Conservation (phyloP, 2,888 invertebrate genomes). For the Colletes collaris region DNA sequence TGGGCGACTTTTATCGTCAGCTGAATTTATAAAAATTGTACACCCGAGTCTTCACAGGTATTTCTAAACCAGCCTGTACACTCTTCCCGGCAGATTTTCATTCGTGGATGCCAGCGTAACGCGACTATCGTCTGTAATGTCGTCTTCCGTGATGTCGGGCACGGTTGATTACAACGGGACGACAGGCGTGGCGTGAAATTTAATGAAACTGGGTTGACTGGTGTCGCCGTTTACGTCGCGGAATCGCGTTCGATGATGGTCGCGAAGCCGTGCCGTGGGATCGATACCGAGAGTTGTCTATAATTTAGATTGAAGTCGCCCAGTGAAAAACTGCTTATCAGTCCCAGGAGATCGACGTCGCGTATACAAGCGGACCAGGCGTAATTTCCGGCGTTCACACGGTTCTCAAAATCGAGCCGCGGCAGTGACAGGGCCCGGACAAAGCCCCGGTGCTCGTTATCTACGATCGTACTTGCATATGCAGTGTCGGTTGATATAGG, state of each 20-base stretch:
- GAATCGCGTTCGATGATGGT: constrained; percentile 39
- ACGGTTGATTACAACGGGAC: constrained; percentile 50
- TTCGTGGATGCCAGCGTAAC: constrained; percentile 26
- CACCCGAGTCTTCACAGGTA: no score
- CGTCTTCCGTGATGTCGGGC: constrained; percentile 20
- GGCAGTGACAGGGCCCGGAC: constrained; percentile 62
- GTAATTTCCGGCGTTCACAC: constrained; percentile 71
- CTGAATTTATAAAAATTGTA: no score
- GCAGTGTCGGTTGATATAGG: constrained; percentile 67
- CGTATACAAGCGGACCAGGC: constrained; percentile 42
- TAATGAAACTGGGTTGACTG: constrained; percentile 58
- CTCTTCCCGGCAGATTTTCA: constrained; percentile 24
- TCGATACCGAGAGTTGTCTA: constrained; percentile 36
- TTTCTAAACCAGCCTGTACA: no score
- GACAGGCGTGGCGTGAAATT: constrained; percentile 42
- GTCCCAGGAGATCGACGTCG: constrained; percentile 46
- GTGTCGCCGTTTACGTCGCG: constrained; percentile 29
- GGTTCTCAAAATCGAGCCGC: constrained; percentile 67
- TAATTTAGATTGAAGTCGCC: constrained; percentile 45
- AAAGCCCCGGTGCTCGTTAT: constrained; percentile 64
- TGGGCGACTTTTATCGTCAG: no score
- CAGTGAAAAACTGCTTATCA: constrained; percentile 55
- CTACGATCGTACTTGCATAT: constrained; percentile 72
- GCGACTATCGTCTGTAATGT: constrained; percentile 21
- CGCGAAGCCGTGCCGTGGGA: background rate